phyloP scores from a whole-genome alignment of 2,113 vertebrate genomes.

The Uropsilus gracilis region DNA sequence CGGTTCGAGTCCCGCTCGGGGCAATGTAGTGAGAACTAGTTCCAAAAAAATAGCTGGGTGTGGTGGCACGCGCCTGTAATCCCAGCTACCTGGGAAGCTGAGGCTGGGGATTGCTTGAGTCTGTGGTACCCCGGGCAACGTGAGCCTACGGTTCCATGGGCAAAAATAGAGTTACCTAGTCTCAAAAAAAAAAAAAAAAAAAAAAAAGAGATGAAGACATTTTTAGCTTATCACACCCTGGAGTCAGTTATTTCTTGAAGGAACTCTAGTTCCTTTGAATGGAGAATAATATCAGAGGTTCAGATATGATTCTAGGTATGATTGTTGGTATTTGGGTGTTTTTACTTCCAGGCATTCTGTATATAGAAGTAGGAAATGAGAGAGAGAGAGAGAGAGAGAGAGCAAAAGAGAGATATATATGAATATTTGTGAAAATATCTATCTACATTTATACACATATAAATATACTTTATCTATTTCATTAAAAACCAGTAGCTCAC shows the following conservation, averaged over 20 bases:
- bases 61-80: too few species aligned
- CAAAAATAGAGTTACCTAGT: too few species aligned
- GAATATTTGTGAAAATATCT: not conserved
- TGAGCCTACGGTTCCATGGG: too few species aligned
- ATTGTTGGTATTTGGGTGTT: not conserved
- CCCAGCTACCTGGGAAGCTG: too few species aligned
- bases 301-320: not conserved
- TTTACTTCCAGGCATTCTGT: not conserved
- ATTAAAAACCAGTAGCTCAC: not conserved
- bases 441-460: not conserved
- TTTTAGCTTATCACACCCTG: not conserved
- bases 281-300: not conserved
- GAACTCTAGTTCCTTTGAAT: not conserved
- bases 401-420: not conserved
- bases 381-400: not conserved
- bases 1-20: too few species aligned
- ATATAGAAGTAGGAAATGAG: conserved; percentile 6
- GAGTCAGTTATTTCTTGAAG: conserved; percentile 9
- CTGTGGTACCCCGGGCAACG: too few species aligned
- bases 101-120: too few species aligned
- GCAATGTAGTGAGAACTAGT: too few species aligned
- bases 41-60: too few species aligned
- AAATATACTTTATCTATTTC: not conserved
- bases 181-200: too few species aligned
- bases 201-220: too few species aligned